A percentile compares a stretch with the other conserved stretches of the same genome.
These are phyloP conservation scores for Drosophila lini DNA, from an alignment of 1,140 invertebrate genomes.

Conservation along the genomic window DNA sequence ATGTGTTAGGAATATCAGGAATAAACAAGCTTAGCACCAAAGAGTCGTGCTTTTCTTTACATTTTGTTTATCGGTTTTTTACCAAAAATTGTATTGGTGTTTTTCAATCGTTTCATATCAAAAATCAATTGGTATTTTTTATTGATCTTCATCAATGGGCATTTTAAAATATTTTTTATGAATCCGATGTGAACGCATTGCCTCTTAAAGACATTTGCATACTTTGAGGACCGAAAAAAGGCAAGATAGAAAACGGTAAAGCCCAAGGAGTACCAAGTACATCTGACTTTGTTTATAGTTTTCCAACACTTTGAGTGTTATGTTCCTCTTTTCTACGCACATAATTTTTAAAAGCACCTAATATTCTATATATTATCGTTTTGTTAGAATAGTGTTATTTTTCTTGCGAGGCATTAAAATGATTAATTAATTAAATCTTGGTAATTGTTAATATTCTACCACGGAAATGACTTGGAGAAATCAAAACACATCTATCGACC, in stretches of 20 bases:
- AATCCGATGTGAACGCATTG: neutral
- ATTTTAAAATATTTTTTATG: neutral
- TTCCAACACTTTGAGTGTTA: constrained; percentile 32
- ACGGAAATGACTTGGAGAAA: neutral
- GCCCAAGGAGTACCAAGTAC: constrained; percentile 24
- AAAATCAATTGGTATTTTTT: neutral
- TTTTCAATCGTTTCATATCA: neutral
- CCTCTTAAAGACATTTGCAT: constrained; percentile 14
- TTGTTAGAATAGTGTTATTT: neutral
- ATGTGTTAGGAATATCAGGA: constrained; percentile 17
- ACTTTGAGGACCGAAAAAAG: constrained; percentile 6
- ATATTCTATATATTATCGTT: neutral
- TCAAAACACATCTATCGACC: neutral
- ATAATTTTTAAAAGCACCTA: neutral
- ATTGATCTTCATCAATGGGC: neutral
- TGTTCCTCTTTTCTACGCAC: neutral
- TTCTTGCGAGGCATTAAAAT: constrained; percentile 24
- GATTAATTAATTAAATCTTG: neutral
- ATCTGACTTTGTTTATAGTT: constrained; percentile 3
- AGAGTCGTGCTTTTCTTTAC: neutral
- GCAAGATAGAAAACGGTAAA: neutral
- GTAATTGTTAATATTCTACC: constrained; percentile 1
- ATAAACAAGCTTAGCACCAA: constrained; percentile 24
- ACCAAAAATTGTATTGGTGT: neutral
- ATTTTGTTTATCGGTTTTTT: neutral